A percentile compares a stretch with the other conserved stretches of the same genome.
Conservation (phyloP, 2,888 invertebrate genomes). For the Patella depressa region DNA sequence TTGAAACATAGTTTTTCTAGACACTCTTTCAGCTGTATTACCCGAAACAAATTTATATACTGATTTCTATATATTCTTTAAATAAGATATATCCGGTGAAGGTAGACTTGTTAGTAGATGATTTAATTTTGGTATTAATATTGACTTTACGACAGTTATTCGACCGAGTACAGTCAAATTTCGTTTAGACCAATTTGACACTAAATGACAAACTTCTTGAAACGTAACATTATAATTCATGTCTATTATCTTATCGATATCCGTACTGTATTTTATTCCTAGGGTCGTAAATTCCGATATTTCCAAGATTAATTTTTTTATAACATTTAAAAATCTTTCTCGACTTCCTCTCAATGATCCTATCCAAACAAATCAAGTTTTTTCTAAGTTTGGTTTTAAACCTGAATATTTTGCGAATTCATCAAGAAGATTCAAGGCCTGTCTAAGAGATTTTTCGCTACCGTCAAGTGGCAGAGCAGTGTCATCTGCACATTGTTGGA, state of each 20-base stretch:
- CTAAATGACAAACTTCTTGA: neutral
- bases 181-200: neutral
- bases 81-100: neutral
- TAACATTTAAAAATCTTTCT: no score
- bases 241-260: neutral
- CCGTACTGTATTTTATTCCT: neutral
- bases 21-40: neutral
- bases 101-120: neutral
- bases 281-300: neutral
- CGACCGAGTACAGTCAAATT: neutral
- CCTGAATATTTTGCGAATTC: slow-evolving; percentile 8
- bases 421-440: neutral
- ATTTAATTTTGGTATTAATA: neutral
- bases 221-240: neutral
- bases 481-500: slow-evolving; percentile 7
- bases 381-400: neutral
- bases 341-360: neutral
- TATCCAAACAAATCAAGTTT: neutral
- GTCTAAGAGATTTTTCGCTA: neutral
- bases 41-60: neutral
- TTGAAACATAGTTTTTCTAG: neutral
- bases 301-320: no score
- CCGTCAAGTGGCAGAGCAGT: neutral
- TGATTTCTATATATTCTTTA: neutral
- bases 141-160: slow-evolving; percentile 4